A percentile compares a stretch with the other conserved stretches of the same genome.
phyloP scores from a whole-genome alignment of 2,888 invertebrate species.

The Ecliptopera silaceata region DNA sequence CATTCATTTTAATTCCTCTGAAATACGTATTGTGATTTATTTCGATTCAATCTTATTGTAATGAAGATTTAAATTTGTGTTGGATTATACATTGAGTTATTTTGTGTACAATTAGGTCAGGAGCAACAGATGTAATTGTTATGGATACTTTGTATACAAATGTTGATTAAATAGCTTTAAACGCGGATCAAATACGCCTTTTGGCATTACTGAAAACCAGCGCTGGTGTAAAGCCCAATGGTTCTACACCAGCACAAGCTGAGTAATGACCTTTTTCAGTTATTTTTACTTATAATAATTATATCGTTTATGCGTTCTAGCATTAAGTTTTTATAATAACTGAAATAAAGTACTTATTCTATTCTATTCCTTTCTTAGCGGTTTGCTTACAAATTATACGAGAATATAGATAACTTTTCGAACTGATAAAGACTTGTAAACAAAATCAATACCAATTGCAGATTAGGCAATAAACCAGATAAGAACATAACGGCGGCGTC shows the following conservation, averaged over 20 bases:
- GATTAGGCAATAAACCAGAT: background rate
- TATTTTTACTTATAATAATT: no score
- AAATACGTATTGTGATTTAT: conserved; percentile 35
- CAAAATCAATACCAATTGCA: background rate
- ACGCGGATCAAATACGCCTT: no score
- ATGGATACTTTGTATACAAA: background rate
- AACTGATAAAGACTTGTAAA: background rate
- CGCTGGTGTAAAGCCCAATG: no score
- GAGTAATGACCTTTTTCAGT: no score
- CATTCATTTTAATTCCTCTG: conserved; percentile 73
- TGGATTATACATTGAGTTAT: conserved; percentile 5
- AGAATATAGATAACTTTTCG: background rate
- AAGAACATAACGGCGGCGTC: background rate
- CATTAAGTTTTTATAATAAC: no score
- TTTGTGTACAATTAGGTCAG: conserved; percentile 4
- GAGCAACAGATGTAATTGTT: conserved; percentile 2
- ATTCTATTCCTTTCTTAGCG: no score
- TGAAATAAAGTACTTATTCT: no score
- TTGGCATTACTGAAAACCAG: no score
- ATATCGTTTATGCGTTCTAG: no score
- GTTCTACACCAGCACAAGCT: no score
- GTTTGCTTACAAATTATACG: no score
- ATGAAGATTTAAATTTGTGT: conserved; percentile 8
- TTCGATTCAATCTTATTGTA: conserved; percentile 14
- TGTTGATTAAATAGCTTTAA: no score